Base-by-base conservation (phyloP, 2,797 vertebrate genomes). In the Erpetoichthys calabaricus region DNA sequence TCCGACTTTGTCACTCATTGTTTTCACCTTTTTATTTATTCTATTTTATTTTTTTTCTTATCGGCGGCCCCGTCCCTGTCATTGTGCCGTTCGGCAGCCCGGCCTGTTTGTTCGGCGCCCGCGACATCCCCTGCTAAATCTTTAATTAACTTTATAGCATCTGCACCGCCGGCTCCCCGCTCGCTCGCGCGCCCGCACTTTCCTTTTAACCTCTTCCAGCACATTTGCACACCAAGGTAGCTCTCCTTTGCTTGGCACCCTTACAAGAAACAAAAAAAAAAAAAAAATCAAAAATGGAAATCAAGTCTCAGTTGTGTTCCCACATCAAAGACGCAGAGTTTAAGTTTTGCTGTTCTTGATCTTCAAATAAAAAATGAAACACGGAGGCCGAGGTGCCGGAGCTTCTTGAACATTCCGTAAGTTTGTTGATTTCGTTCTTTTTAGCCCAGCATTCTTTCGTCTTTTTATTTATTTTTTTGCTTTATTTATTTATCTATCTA, bases 101-200 rank as follows among this genome's bases (percentile, higher is more conserved):
- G 25, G 25, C 25, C 25, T 25, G 25, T 25, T 25, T 25, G 25
- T 25, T 25, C 25, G 25, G 25, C 25, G 25, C 25, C 25, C 25
- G 25, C 25, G 25, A 25, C 25, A 25, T 25, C 25, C 25, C 25
- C 25, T 80, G 80, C 81, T 87, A 84, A 80, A 88, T 88, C 83
- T 86, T 87, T 88, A 88, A 88, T 88, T 83, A 86, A 82, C 86
- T 87, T 84, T 82, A 85, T 75, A 84, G 86, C 86, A 88, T 88
- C 86, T 88, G 86, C 80, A 87, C 79, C 82, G 25, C 25, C 25
- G 25, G 25, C 25, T 25, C 25, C 85, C 81, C 80, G 79, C 83
- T 86, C 83, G 78, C 80, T 83, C 77, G 80, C 81, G 83, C 80
- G 73, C 73, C 79, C 70, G 69, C 81, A 78, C 75, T 87, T 88